Evolutionary conservation across 2,888 invertebrate genomes (phyloP).

Genomic region (Aquatica leii): DNA sequence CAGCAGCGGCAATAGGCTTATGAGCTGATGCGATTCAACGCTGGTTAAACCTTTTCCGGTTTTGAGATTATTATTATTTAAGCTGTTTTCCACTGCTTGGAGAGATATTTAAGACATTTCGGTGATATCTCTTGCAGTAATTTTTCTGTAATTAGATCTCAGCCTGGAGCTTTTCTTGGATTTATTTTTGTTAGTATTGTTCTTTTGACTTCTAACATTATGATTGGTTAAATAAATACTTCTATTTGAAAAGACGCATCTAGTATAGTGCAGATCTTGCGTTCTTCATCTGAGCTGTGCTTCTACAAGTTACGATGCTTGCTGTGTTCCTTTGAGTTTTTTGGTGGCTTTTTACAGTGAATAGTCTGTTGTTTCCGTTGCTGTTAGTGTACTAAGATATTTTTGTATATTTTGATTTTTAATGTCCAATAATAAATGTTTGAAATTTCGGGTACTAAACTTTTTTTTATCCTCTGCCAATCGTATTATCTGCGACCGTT

Average conservation of each 20-base stretch:
- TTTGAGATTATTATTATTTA: slow-evolving; percentile 3
- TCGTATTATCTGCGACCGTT: too few species aligned
- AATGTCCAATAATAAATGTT: too few species aligned
- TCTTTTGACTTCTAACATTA: not conserved
- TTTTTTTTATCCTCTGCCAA: too few species aligned
- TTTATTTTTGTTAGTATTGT: not conserved
- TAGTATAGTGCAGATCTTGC: not conserved
- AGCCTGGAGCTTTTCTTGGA: not conserved
- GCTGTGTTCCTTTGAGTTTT: too few species aligned
- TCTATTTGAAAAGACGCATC: not conserved
- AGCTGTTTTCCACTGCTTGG: slow-evolving; percentile 6
- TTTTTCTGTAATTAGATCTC: not conserved
- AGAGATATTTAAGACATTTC: not conserved
- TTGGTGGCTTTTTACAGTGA: too few species aligned
- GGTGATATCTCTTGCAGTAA: not conserved
- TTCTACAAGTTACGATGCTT: not conserved
- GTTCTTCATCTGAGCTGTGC: not conserved
- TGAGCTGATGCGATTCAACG: too few species aligned
- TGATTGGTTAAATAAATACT: too few species aligned
- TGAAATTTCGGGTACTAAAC: too few species aligned
- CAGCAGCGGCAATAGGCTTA: not conserved
- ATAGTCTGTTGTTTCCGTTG: not conserved
- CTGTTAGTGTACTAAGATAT: not conserved
- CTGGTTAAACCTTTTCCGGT: not conserved
- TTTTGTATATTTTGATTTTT: not conserved